Base-by-base conservation (phyloP, 2,113 vertebrate species). In the Etia nguti region DNA sequence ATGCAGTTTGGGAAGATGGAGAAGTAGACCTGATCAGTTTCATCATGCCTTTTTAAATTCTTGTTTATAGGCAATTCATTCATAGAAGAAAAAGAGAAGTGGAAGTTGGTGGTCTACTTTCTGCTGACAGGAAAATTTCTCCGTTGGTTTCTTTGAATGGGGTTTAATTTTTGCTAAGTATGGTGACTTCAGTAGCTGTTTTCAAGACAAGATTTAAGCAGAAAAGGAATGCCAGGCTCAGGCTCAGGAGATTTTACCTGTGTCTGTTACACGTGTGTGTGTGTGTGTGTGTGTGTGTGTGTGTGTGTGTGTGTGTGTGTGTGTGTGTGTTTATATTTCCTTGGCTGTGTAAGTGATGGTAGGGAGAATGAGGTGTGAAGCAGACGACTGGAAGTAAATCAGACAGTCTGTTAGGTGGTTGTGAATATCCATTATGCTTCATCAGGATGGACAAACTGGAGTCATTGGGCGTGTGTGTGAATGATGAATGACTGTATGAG, bases 401-500 rank as follows among this genome's bases (percentile, higher is more conserved):
- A 94, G 93, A 93, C 93, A 86, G 93, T 94, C 93, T 95, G 92
- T 90, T 89, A 81, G 79, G 86, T 89, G 89, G 87, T 84, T 93
- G 92, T 89, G 93, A 95, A 94, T 80, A 82, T 91, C 90, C 89
- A 90, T 84, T 91, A 87, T 93, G 90, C 90, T 92, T 86, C 87
- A 85, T 91, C 88, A 85, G 88, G 90, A 91, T 82, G 91, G 89
- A 82, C 93, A 89, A 85, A 94, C 83, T 80, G 57, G 86, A 88
- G 90, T 89, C 93, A 86, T 54, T 70, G 90, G 83, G 90, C 4
- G 88, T 94, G 92, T 86, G 87, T 88, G 81, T 91, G 87, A 90
- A 65, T 92, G 80, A 86, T 89, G 85, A 90, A 91, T 88, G 88
- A 56, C 85, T 89, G 43, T 77, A 60, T 90, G 91, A 93, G 89